Conservation (phyloP, 2,888 invertebrate species). For the Mystacides longicornis region DNA sequence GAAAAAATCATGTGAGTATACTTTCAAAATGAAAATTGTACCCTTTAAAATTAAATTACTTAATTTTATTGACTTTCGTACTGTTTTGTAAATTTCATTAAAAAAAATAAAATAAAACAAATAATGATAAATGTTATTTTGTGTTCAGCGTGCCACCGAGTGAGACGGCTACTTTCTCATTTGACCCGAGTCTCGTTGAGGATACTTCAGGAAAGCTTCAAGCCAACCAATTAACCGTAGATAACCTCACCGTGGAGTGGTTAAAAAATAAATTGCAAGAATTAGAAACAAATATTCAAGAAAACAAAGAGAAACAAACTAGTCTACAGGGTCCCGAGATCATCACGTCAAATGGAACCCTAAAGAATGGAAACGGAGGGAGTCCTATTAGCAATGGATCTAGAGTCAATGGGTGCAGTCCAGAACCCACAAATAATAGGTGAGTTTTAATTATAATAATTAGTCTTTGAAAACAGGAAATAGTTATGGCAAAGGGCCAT, state of each 20-base stretch:
- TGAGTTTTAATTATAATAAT: constrained; percentile 22
- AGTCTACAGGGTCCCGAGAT: constrained; percentile 50
- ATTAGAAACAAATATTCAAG: constrained; percentile 70
- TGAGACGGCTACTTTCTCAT: constrained; percentile 65
- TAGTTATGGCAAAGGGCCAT: too few relatives aligned
- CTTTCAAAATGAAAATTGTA: too few relatives aligned
- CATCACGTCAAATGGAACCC: constrained; percentile 42
- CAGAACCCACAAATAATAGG: constrained; percentile 32
- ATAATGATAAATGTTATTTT: too few relatives aligned
- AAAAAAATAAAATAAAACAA: too few relatives aligned
- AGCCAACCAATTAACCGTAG: constrained; percentile 83
- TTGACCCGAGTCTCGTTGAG: constrained; percentile 81
- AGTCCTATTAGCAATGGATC: constrained; percentile 23
- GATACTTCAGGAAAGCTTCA: constrained; percentile 81
- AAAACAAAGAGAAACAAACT: constrained; percentile 64
- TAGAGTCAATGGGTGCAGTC: constrained; percentile 21
- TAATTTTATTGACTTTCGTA: too few relatives aligned
- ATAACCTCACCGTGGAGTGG: constrained; percentile 89
- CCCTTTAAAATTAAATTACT: too few relatives aligned
- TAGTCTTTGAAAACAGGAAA: background rate
- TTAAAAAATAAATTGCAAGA: constrained; percentile 72
- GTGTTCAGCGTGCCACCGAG: constrained; percentile 66
- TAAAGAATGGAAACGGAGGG: constrained; percentile 34
- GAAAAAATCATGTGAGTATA: constrained; percentile 74
- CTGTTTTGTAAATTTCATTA: too few relatives aligned